A percentile compares a stretch with the other conserved stretches of the same genome.
Evolutionary conservation across 2,113 vertebrate genomes (phyloP).

Genomic region (Fulica atra): DNA sequence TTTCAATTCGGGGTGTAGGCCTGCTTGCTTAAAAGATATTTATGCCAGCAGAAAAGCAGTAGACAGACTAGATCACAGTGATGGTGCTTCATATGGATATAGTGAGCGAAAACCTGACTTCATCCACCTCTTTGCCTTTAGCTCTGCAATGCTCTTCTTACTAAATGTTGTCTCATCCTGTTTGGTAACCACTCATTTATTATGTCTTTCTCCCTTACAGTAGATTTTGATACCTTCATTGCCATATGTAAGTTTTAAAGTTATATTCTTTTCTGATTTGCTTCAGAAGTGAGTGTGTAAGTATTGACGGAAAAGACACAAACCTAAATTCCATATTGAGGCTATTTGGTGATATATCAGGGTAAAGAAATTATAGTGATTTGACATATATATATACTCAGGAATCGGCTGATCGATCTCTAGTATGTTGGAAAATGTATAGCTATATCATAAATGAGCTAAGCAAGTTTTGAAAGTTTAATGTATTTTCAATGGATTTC

Average conservation of each 20-base stretch:
- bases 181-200: not conserved
- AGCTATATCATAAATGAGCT: not conserved
- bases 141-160: not conserved
- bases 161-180: not conserved
- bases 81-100: not conserved
- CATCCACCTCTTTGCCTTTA: not conserved
- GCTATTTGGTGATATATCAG: not conserved
- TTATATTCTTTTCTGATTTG: not conserved
- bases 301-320: not conserved
- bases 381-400: too few relatives aligned
- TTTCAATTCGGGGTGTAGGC: not conserved
- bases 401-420: not conserved
- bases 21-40: not conserved
- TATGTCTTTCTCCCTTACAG: not conserved
- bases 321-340: not conserved
- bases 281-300: conserved; percentile 9
- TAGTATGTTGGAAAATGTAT: not conserved
- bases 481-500: not conserved
- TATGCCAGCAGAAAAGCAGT: not conserved
- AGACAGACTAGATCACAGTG: not conserved
- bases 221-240: not conserved
- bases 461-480: not conserved
- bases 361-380: not conserved
- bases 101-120: not conserved
- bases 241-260: not conserved